Evolutionary conservation across 2,888 invertebrate species (phyloP), one percentile per base, ranked within the genome.

Genomic region (Hymenopus coronatus): DNA sequence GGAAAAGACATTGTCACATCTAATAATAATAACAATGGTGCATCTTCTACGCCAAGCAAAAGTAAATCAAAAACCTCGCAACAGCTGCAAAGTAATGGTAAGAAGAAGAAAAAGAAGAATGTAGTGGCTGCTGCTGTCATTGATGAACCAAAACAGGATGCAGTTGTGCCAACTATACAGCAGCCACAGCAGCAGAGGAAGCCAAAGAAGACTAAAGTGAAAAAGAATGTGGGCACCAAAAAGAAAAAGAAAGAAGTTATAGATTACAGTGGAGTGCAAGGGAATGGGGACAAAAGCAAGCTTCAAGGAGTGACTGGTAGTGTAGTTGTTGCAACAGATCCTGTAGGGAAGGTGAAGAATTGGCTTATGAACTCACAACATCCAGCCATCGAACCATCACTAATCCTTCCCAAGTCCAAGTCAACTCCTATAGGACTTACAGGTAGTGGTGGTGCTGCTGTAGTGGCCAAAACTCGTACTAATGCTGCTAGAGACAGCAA

Each of bases 341-440:
- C 95, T 92, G 93, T 96, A 90, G 96, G 96, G 28, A 97, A 97
- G 93, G 97, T 97, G n/a, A 96, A 97, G 91, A 97, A 97, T 91
- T 97, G 97, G 97, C 93, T 97, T 88, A 93, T 97, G 88, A 97
- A 96, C 90, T 97, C 97, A 14, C 90, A 89, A 70, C 90, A 90
- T 25, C 84, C 96, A 88, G 94, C 94, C 91, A 81, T 85, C 25
- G 88, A 94, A 94, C 2, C 93, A 3, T 46, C 87, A 14, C 88
- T 95, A 28, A 94, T 93, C 87, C 94, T 97, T 92, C 96, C 97
- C 14, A 97, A 97, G 93, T 97, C 97, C 70, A 97, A 97, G 92
- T 97, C 97, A 1, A 97, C 97, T 1, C 97, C 97, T 0, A 95
- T 96, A 3, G 96, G 96, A 30, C 94, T 97, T 85, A 95, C 95